Base-by-base conservation (phyloP, 2,113 vertebrate genomes). In the Pangasianodon gigas region DNA sequence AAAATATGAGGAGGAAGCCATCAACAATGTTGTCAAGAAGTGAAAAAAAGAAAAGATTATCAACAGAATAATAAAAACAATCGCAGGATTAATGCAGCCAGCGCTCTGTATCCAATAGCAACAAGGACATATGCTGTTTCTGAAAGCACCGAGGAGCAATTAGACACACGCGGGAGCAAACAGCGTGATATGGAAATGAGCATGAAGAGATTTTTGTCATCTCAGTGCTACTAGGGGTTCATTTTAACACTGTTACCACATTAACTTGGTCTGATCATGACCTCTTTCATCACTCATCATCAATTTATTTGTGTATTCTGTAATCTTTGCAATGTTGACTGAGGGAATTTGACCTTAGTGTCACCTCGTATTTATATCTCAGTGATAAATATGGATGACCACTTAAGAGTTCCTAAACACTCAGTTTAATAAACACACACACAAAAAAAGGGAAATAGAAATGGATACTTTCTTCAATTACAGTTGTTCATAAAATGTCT, bases 101-200 rank as follows among this genome's bases (percentile, higher is more conserved):
- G 48, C 2, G n/a, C 37, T 4, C 11, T 1, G 87, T 48, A 62
- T 88, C 71, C 87, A 77, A 88, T 48, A 88, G 54, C 60, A 85
- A 90, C 82, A 26, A 84, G 69, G 60, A 65, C 54, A 85, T 37
- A 85, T 8, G 32, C 52, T 62, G 81, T 19, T 84, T 81, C 80
- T 4, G 26, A 58, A 75, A 82, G 51, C 87, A 56, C 62, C 14
- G 48, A 56, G 16, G 62, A 84, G 80, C 80, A 56, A 83, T 89
- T 83, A 89, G 80, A 71, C 44, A 67, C 80, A 84, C 24, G 6
- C 80, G 32, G 88, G 80, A 89, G 62, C 87, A 56, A 44, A 65
- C 77, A 69, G 48, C 32, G 24, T 44, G 87, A 46, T n/a, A 18
- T 18, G 51, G 24, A 26, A 88, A 32, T 24, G 19, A 69, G n/a